Percentiles rank a stretch among this genome's conserved stretches.
Evolutionary conservation across 2,888 invertebrate genomes (phyloP).

Genomic region (Rhagium mordax): DNA sequence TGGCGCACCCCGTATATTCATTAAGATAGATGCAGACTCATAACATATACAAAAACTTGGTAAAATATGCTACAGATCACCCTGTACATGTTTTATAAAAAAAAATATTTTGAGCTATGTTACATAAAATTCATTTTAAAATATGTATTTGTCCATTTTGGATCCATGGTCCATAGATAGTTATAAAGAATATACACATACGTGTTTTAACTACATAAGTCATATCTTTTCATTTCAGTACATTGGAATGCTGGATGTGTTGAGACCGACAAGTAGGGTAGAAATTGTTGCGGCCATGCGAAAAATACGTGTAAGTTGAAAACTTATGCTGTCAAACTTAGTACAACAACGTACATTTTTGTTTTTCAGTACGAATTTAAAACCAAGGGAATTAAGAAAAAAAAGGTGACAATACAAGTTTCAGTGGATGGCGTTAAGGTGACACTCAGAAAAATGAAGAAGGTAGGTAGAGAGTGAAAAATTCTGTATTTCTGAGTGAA

Average conservation of each 20-base stretch:
- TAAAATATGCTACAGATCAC: no score
- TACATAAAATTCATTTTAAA: no score
- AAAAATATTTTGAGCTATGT: no score
- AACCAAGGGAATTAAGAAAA: slow-evolving; percentile 97
- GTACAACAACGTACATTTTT: slow-evolving; percentile 43
- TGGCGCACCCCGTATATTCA: no score
- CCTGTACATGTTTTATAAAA: no score
- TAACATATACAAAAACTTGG: no score
- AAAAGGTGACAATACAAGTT: slow-evolving; percentile 95
- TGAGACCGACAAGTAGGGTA: slow-evolving; percentile 94
- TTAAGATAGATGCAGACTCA: no score
- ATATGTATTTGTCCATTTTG: no score
- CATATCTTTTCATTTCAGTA: slow-evolving; percentile 82
- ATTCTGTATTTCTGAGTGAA: slow-evolving; percentile 44
- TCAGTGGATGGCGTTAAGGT: slow-evolving; percentile 97
- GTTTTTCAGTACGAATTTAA: slow-evolving; percentile 96
- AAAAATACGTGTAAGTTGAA: slow-evolving; percentile 90
- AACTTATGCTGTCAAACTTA: background rate
- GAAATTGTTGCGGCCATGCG: slow-evolving; percentile 99
- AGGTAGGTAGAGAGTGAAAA: slow-evolving; percentile 68
- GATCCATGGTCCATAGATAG: no score
- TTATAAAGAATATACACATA: no score
- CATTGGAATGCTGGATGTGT: slow-evolving; percentile 98
- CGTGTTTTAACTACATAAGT: background rate
- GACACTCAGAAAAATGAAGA: slow-evolving; percentile 86